phyloP scores from a whole-genome alignment of 2,888 invertebrate species.

The Hypselothyrea guttata region DNA sequence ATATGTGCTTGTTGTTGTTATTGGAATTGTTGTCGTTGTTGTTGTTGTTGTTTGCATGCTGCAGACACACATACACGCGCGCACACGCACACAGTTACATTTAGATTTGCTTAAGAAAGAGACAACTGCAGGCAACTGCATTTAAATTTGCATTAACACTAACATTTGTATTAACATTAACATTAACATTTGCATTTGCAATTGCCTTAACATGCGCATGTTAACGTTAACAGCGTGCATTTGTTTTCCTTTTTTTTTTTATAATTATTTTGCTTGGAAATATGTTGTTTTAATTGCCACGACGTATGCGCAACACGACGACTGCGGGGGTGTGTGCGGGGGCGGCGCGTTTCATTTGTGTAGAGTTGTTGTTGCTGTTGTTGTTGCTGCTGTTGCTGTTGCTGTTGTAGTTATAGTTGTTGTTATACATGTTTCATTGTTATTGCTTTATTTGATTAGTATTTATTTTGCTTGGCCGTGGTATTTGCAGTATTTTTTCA shows the following conservation, averaged over 20 bases:
- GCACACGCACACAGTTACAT: conserved; percentile 9
- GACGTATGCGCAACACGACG: conserved; percentile 50
- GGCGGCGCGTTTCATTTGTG: conserved; percentile 46
- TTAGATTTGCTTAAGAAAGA: conserved; percentile 10
- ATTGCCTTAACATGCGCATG: background rate
- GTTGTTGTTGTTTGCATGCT: conserved; percentile 60
- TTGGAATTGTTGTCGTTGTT: conserved; percentile 27
- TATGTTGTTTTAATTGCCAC: conserved; percentile 55
- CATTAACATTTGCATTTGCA: conserved; percentile 52
- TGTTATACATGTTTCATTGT: conserved; percentile 60
- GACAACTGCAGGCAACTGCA: conserved; percentile 27
- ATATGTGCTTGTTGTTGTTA: conserved; percentile 31
- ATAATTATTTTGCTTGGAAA: conserved; percentile 56
- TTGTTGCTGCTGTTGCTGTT: conserved; percentile 10
- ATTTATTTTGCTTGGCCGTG: conserved; percentile 16
- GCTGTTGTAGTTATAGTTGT: conserved; percentile 19
- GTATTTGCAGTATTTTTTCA: conserved; percentile 13
- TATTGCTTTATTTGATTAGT: conserved; percentile 15
- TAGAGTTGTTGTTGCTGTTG: conserved; percentile 37
- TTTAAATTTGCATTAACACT: conserved; percentile 41
- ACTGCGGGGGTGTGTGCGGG: conserved; percentile 25
- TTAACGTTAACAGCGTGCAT: conserved; percentile 3
- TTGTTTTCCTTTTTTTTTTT: no score
- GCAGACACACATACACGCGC: conserved; percentile 27
- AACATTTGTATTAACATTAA: background rate